Base-by-base conservation (phyloP, 1,140 invertebrate genomes). In the Drosophila truncata region DNA sequence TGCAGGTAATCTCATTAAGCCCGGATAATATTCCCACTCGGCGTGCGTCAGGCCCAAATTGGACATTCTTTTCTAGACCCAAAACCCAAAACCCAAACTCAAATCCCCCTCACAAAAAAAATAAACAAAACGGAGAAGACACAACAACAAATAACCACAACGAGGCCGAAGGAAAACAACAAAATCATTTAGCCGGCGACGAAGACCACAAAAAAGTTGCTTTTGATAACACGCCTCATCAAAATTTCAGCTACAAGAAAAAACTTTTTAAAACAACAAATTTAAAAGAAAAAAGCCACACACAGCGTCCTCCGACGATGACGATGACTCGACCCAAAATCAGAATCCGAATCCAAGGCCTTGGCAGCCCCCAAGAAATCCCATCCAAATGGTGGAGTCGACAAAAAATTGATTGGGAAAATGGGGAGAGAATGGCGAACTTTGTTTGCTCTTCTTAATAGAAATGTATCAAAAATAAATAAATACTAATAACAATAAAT, bases 221-320 rank as follows among this genome's bases (percentile, higher is more conserved):
- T 71, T 74, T 90, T 90, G 78, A 90, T 90, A 90, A 85, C 64
- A 82, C 55, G 49, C 66, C 82, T 82, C 85, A 90, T 90, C 81
- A 90, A 90, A 85, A 85, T 71, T 90, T 90, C 58, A 74, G 70
- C 71, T 77, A 91, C 85, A 90, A 90, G 85, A 79, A 85, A 88
- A 90, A 90, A 82, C 78, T 90, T 90, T 90, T 90, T 69, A 75
- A 71, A 77, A 64, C 42, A 72, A 62, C 47, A 78, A 86, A 75
- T 82, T 78, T 70, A 64, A 80, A 78, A 78, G 66, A 50, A 82
- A 76, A 76, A 67, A 71, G 41, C 67, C 80, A 82, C 76, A 87
- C 70, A 82, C 70, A 87, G 63, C 42, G 66, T 23, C 37, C 58
- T 23, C 50, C 31, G 59, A 23, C 23, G 60, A 41, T 67, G 54